Base-by-base conservation (phyloP, 2,797 vertebrate genomes). In the Alca torda region DNA sequence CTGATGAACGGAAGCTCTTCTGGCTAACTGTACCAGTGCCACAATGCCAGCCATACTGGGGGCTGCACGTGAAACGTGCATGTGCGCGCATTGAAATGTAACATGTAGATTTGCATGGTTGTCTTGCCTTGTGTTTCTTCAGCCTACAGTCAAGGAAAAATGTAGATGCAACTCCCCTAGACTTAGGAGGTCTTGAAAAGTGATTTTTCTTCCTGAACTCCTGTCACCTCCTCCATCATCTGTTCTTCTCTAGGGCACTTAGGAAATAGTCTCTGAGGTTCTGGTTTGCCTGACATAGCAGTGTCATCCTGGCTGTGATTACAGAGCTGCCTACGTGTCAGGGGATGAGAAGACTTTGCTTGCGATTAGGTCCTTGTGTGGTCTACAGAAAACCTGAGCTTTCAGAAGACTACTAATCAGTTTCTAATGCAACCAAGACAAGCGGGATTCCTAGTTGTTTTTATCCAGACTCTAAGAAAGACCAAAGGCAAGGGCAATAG, bases 41-140 rank as follows among this genome's bases (percentile, higher is more conserved):
- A 10, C 50, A 67, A 4, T 0, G 0, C 25, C 21, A 81, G 2
- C n/a, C 3, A 1, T 45, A 17, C 25, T 26, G 24, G 10, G 21
- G 45, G 46, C 39, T 60, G 33, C 3, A 0, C 30, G 30, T 72
- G 63, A 45, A 75, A n/a, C 43, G 41, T 43, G 9, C 8, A 9
- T 5, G 33, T n/a, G 35, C 0, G 3, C 35, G 15, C n/a, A 35
- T 3, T 72, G 35, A 50, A 86, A n/a, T 6, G 56, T 9, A 70
- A 43, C 6, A 3, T 4, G 5, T 2, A 50, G 35, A 50, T 63
- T 61, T 89, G 25, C 10, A 21, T 10, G 11, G 6, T 11, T 72
- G 16, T 81, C 31, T 63, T 54, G 6, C 9, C 54, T 67, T 2
- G 0, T 46, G 13, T 25, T 74, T 9, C 30, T 81, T 67, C 54